Evolutionary conservation across 2,113 vertebrate species (phyloP).

Genomic region (Anguilla rostrata): DNA sequence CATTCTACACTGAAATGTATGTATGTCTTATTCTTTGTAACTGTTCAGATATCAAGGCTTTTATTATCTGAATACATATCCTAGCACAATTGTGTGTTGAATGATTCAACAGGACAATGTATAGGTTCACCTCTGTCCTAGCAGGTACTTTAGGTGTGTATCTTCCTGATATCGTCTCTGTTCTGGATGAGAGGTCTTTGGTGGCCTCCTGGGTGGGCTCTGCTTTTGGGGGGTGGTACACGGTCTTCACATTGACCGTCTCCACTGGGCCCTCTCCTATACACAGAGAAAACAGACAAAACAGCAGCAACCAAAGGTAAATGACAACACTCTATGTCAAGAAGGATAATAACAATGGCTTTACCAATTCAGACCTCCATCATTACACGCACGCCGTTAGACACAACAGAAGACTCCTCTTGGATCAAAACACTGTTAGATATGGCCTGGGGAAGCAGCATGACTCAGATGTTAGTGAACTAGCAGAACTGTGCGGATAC

Average conservation of each 20-base stretch:
- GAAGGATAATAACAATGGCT: background rate
- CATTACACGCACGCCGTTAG: background rate
- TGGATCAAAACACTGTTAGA: background rate
- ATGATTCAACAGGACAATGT: background rate
- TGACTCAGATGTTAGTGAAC: background rate
- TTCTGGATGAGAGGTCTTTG: slow-evolving; percentile 27
- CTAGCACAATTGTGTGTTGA: background rate
- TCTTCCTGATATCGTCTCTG: slow-evolving; percentile 23
- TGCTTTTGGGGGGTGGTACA: slow-evolving; percentile 29
- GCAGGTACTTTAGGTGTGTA: slow-evolving; percentile 35
- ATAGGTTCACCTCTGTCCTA: slow-evolving; percentile 24
- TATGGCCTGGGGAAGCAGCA: background rate
- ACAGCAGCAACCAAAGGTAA: background rate
- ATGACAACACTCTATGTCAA: background rate
- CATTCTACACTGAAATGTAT: background rate
- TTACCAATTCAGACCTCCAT: background rate
- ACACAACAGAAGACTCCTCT: background rate
- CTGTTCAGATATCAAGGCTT: background rate
- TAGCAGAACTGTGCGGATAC: background rate
- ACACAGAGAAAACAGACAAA: slow-evolving; percentile 14
- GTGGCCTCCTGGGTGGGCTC: slow-evolving; percentile 35
- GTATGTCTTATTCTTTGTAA: background rate
- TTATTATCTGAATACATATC: background rate
- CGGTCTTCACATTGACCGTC: slow-evolving; percentile 6
- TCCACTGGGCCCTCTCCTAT: slow-evolving; percentile 35